phyloP scores from a whole-genome alignment of 2,888 invertebrate genomes.

The Agelastica alni region DNA sequence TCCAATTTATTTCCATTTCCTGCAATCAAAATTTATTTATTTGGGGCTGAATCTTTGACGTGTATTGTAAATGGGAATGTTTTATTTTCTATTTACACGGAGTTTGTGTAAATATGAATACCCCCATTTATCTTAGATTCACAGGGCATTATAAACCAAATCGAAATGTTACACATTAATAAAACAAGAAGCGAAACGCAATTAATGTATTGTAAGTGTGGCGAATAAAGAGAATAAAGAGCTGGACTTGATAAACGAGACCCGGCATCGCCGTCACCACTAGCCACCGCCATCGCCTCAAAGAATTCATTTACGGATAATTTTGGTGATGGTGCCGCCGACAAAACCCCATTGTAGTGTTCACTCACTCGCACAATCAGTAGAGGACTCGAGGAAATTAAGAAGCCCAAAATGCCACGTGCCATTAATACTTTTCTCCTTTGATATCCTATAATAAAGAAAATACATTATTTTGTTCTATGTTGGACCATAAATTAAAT shows the following conservation, averaged over 20 bases:
- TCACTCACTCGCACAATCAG: conserved; percentile 41
- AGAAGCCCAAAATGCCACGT: no score
- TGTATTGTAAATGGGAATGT: background rate
- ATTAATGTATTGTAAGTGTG: conserved; percentile 49
- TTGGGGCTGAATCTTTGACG: no score
- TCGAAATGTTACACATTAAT: conserved; percentile 19
- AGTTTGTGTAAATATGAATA: no score
- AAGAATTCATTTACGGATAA: conserved; percentile 55
- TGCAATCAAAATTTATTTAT: no score
- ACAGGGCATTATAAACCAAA: background rate
- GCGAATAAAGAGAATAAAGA: conserved; percentile 50
- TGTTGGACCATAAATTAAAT: no score
- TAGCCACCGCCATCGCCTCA: conserved; percentile 36
- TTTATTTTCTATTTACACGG: no score
- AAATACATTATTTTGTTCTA: no score
- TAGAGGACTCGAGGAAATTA: background rate
- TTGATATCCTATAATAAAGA: no score
- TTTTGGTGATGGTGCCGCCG: conserved; percentile 50
- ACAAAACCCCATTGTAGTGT: conserved; percentile 51
- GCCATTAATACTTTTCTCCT: no score
- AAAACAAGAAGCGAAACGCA: conserved; percentile 43
- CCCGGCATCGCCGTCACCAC: conserved; percentile 3
- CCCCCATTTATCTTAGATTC: background rate
- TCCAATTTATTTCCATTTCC: no score
- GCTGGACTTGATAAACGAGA: conserved; percentile 51